Conservation (phyloP, 2,888 invertebrate genomes). For the Drosophila paramelanica region DNA sequence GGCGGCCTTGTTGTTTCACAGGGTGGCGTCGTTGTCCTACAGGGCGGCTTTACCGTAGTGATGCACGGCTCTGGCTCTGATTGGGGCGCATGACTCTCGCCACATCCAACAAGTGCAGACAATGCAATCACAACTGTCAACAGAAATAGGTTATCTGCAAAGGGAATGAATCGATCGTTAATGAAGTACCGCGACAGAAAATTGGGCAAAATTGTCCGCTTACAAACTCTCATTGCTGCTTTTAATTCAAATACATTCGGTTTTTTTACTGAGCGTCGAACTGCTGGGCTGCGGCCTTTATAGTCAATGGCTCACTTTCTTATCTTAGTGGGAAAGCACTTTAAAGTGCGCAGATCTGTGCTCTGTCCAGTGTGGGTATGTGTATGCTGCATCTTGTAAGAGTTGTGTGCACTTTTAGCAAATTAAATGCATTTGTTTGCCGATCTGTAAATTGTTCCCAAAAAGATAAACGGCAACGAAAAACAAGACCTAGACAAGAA, state of each 20-base stretch:
- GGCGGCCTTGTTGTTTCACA: neutral
- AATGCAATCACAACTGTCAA: slow-evolving; percentile 35
- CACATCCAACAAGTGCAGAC: slow-evolving; percentile 22
- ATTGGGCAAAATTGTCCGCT: slow-evolving; percentile 6
- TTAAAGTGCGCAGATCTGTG: slow-evolving; percentile 4
- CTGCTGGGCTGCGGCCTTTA: slow-evolving; percentile 14
- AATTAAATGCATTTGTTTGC: slow-evolving; percentile 28
- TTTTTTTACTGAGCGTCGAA: slow-evolving; percentile 18
- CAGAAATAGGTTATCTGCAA: slow-evolving; percentile 48
- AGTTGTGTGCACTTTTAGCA: slow-evolving; percentile 28
- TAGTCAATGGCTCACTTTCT: slow-evolving; percentile 16
- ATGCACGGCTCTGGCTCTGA: slow-evolving; percentile 3
- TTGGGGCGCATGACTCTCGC: slow-evolving; percentile 13
- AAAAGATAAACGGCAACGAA: slow-evolving; percentile 4
- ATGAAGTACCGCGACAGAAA: neutral
- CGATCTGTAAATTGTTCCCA: neutral
- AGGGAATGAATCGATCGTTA: neutral
- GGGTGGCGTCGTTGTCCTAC: slow-evolving; percentile 4
- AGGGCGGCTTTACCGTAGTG: neutral
- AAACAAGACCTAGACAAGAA: neutral
- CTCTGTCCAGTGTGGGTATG: slow-evolving; percentile 9
- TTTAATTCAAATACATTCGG: slow-evolving; percentile 1
- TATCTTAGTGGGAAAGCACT: slow-evolving; percentile 35
- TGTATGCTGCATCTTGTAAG: slow-evolving; percentile 4
- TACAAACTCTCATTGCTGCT: slow-evolving; percentile 51